Evolutionary conservation across 1,140 invertebrate genomes (phyloP).

Genomic region (silkworm (Bombyx mori)): ASM3026992v2 NC_085122.1:402001-402500

Average conservation of each 20-base stretch:
- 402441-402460: too few relatives aligned
- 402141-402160: conserved; percentile 22
- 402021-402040: too few relatives aligned
- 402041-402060: not conserved
- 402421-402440: too few relatives aligned
- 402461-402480: too few relatives aligned
- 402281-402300: not conserved
- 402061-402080: not conserved
- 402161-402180: conserved; percentile 38
- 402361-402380: too few relatives aligned
- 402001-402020: not conserved
- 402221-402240: conserved; percentile 15
- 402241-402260: conserved; percentile 26
- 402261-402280: not conserved
- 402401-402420: too few relatives aligned
- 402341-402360: too few relatives aligned
- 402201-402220: conserved; percentile 37
- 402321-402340: too few relatives aligned
- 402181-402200: conserved; percentile 48
- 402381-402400: too few relatives aligned
- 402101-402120: conserved; percentile 16
- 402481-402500: too few relatives aligned
- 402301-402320: too few relatives aligned
- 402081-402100: not conserved
- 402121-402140: conserved; percentile 37